These are phyloP conservation scores for Chunga burmeisteri DNA, from an alignment of 2,113 vertebrate genomes.

Conservation along the genomic window DNA sequence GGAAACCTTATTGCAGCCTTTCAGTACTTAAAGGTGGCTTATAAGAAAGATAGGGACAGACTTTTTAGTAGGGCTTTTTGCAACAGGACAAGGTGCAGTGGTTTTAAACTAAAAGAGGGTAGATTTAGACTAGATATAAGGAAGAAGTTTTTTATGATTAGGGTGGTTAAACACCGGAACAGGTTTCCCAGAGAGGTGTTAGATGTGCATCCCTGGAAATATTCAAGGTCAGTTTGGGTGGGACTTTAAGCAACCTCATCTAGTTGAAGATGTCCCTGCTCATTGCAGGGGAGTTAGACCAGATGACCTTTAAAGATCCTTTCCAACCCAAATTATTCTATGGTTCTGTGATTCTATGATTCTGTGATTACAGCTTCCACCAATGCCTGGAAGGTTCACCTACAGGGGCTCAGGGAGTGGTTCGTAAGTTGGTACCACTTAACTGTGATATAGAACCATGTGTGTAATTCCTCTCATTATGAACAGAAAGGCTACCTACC, in stretches of 20 bases:
- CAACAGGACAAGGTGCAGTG: neutral
- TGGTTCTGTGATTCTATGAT: neutral
- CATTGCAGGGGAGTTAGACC: rapidly evolving
- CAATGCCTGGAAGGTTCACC: neutral
- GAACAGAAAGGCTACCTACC: neutral
- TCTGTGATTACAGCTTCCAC: neutral
- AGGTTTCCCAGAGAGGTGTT: neutral
- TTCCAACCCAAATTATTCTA: neutral
- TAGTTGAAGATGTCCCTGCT: neutral
- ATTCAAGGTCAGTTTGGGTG: neutral
- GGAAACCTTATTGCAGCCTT: neutral
- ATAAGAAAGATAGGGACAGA: neutral
- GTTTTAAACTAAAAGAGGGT: neutral
- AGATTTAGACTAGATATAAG: neutral
- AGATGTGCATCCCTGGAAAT: neutral
- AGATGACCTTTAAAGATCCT: neutral
- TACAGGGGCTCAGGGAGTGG: neutral
- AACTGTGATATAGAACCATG: neutral
- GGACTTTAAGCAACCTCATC: neutral
- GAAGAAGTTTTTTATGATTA: neutral
- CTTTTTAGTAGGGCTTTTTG: neutral
- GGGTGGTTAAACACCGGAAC: neutral
- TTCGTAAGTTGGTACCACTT: neutral
- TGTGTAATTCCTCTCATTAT: neutral
- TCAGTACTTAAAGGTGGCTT: neutral